Conservation (phyloP, 1,140 invertebrate genomes). For the Drosophila triauraria region DNA sequence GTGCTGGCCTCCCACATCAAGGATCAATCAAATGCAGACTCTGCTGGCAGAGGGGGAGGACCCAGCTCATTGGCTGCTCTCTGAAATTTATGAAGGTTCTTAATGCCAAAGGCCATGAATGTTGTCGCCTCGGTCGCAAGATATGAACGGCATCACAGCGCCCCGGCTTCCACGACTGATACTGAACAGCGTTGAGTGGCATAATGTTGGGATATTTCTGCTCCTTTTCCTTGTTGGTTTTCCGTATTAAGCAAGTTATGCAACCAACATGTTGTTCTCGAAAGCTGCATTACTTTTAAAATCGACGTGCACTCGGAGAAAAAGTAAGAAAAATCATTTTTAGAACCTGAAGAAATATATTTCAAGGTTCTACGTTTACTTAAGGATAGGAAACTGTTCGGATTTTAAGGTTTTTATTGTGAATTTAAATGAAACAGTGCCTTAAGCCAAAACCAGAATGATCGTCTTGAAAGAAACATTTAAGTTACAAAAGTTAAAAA, state of each 20-base stretch:
- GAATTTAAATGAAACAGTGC: too few relatives aligned
- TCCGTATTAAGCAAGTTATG: constrained; percentile 44
- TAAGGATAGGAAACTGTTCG: too few relatives aligned
- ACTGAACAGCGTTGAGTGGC: constrained; percentile 46
- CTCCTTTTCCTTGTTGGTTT: constrained; percentile 29
- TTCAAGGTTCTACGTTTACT: too few relatives aligned
- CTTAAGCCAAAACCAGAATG: too few relatives aligned
- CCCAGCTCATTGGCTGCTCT: constrained; percentile 56
- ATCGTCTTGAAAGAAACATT: too few relatives aligned
- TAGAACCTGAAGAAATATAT: background rate
- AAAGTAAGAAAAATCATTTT: background rate
- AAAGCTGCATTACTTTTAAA: constrained; percentile 12
- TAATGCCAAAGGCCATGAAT: constrained; percentile 80
- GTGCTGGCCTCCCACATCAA: constrained; percentile 43
- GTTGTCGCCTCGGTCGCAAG: constrained; percentile 66
- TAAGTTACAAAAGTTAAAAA: too few relatives aligned
- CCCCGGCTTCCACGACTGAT: constrained; percentile 2
- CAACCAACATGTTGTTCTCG: constrained; percentile 41
- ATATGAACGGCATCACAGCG: constrained; percentile 58
- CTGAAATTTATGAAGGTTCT: constrained; percentile 80
- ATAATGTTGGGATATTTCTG: constrained; percentile 55
- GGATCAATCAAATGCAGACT: constrained; percentile 81
- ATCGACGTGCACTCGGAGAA: background rate
- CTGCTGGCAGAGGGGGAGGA: constrained; percentile 23
- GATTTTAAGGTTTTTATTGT: too few relatives aligned